Conservation (phyloP, 2,113 vertebrate species). For the Uropsilus gracilis region DNA sequence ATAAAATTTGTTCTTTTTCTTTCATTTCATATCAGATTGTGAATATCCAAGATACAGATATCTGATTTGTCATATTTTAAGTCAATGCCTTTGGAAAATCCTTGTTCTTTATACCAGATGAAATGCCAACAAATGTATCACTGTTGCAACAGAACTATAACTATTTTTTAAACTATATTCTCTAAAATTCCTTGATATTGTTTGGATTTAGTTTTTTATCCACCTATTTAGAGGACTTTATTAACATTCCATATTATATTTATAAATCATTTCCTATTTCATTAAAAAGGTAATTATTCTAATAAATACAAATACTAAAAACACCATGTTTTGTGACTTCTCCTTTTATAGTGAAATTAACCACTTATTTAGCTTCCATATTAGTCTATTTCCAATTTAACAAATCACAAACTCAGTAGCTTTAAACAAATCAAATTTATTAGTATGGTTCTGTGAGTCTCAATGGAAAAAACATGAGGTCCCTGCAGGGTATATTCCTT, state of each 20-base stretch:
- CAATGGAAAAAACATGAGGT: not conserved
- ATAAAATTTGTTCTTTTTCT: not conserved
- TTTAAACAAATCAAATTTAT: constrained; percentile 17
- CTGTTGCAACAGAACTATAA: not conserved
- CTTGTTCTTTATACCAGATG: not conserved
- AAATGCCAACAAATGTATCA: too few relatives aligned
- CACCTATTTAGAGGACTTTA: constrained; percentile 5
- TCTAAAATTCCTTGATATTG: constrained; percentile 7
- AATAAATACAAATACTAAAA: constrained; percentile 25
- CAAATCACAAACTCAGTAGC: constrained; percentile 13
- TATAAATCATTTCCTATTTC: too few relatives aligned
- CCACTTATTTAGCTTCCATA: not conserved
- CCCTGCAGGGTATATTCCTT: not conserved
- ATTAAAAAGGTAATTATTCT: not conserved
- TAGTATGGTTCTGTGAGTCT: not conserved
- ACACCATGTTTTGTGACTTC: not conserved
- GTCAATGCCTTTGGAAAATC: not conserved
- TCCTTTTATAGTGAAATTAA: not conserved
- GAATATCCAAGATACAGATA: not conserved
- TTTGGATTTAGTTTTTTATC: not conserved
- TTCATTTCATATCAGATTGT: not conserved
- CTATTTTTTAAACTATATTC: constrained; percentile 19
- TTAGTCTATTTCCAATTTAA: not conserved
- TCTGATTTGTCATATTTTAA: not conserved
- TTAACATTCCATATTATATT: constrained; percentile 9